Conservation (phyloP, 2,113 vertebrate species). For the Pholis gunnellus region DNA sequence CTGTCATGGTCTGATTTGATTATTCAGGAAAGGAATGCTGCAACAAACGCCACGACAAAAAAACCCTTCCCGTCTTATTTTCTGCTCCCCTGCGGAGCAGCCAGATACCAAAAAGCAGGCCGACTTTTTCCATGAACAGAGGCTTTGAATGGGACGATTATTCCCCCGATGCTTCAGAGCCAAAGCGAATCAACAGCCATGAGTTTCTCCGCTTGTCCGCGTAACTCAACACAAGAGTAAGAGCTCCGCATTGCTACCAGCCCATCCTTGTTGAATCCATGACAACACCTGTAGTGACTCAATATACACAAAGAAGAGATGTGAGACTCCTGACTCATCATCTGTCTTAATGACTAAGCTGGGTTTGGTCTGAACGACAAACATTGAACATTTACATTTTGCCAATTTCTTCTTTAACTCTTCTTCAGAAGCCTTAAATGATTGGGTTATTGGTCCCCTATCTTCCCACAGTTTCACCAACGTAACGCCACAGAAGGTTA, state of each 20-base stretch:
- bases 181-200: not conserved
- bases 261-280: not conserved
- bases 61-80: constrained; percentile 18
- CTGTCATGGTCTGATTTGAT: constrained; percentile 42
- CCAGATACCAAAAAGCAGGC: constrained; percentile 25
- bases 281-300: not conserved
- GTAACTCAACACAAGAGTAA: not conserved
- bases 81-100: constrained; percentile 2
- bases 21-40: constrained; percentile 34
- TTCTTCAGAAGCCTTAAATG: too few species aligned
- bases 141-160: not conserved
- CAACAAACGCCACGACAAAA: not conserved
- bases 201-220: not conserved
- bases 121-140: not conserved
- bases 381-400: too few species aligned
- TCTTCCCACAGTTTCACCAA: too few species aligned
- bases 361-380: too few species aligned
- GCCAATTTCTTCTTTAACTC: too few species aligned
- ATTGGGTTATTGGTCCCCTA: too few species aligned
- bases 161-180: constrained; percentile 8
- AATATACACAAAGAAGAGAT: too few species aligned
- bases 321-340: too few species aligned
- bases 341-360: too few species aligned
- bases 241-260: not conserved
- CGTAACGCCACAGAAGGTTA: too few species aligned